phyloP scores from a whole-genome alignment of 2,797 vertebrate genomes.

The Chelon labrosus region DNA sequence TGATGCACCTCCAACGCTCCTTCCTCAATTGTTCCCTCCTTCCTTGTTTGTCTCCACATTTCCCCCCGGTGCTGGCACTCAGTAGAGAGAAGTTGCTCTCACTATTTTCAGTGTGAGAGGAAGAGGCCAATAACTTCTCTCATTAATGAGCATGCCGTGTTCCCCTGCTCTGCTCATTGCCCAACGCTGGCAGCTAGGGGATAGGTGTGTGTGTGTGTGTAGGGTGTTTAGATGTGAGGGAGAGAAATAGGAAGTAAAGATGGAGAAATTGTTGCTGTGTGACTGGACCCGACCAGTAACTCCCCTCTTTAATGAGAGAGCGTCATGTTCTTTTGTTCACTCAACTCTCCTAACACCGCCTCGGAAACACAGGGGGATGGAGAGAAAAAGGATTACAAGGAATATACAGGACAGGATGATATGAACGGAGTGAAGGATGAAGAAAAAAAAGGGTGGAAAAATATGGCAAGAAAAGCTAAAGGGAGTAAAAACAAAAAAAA shows the following conservation, averaged over 20 bases:
- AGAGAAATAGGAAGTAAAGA: constrained; percentile 27
- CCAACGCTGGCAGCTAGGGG: constrained; percentile 44
- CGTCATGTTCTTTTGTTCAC: constrained; percentile 46
- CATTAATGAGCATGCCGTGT: constrained; percentile 72
- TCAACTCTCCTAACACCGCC: constrained; percentile 30
- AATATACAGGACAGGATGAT: not conserved
- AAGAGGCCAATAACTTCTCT: constrained; percentile 60
- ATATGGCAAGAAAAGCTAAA: constrained; percentile 7
- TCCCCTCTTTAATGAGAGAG: constrained; percentile 57
- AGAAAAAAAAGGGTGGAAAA: not conserved
- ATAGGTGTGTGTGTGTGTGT: constrained; percentile 7
- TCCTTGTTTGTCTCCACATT: constrained; percentile 41
- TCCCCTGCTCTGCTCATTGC: constrained; percentile 54
- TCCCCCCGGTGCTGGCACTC: constrained; percentile 49
- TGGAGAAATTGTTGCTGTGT: constrained; percentile 44
- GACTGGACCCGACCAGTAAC: constrained; percentile 41
- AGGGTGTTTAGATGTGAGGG: not conserved
- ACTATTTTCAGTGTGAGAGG: constrained; percentile 55
- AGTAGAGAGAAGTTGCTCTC: constrained; percentile 36
- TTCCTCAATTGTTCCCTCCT: constrained; percentile 25
- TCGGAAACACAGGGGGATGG: constrained; percentile 10
- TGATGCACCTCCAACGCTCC: constrained; percentile 47
- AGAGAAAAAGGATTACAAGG: constrained; percentile 12
- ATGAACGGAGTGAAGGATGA: constrained; percentile 14
- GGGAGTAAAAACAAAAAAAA: constrained; percentile 1